Evolutionary conservation across 2,888 invertebrate species (phyloP).

Genomic region (Pyrochroa serraticornis): DNA sequence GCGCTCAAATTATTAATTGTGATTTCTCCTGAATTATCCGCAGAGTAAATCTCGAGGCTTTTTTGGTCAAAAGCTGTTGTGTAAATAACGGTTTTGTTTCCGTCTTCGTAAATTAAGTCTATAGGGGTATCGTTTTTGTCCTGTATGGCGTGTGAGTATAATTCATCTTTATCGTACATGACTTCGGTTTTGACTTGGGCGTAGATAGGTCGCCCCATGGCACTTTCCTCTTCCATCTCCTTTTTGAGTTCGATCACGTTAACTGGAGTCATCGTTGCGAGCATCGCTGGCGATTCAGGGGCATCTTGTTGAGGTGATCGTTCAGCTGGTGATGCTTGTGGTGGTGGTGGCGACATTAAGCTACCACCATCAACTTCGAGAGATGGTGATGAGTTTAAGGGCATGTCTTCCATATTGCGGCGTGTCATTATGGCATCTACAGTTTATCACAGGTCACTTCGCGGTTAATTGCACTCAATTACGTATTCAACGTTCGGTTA

Average conservation of each 20-base stretch:
- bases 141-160: slow-evolving; percentile 59
- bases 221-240: slow-evolving; percentile 69
- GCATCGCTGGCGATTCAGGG: slow-evolving; percentile 73
- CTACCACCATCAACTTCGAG: slow-evolving; percentile 45
- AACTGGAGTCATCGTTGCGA: slow-evolving; percentile 88
- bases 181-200: slow-evolving; percentile 65
- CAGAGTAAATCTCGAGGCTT: slow-evolving; percentile 78
- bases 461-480: slow-evolving; percentile 55
- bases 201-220: slow-evolving; percentile 64
- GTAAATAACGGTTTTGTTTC: slow-evolving; percentile 83
- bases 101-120: slow-evolving; percentile 83
- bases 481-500: slow-evolving; percentile 44
- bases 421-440: slow-evolving; percentile 52
- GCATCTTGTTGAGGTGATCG: slow-evolving; percentile 61
- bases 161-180: slow-evolving; percentile 58
- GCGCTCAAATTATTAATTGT: slow-evolving; percentile 57
- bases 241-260: slow-evolving; percentile 77
- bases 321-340: slow-evolving; percentile 61
- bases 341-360: slow-evolving; percentile 60
- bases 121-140: slow-evolving; percentile 75
- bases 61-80: slow-evolving; percentile 81
- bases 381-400: slow-evolving; percentile 47
- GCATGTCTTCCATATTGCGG: slow-evolving; percentile 52
- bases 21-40: slow-evolving; percentile 61
- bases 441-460: slow-evolving; percentile 55